Evolutionary conservation across 1,140 invertebrate species (phyloP), one percentile per base, ranked within the genome.

Genomic region (Diplogasteroides magnus): DNA sequence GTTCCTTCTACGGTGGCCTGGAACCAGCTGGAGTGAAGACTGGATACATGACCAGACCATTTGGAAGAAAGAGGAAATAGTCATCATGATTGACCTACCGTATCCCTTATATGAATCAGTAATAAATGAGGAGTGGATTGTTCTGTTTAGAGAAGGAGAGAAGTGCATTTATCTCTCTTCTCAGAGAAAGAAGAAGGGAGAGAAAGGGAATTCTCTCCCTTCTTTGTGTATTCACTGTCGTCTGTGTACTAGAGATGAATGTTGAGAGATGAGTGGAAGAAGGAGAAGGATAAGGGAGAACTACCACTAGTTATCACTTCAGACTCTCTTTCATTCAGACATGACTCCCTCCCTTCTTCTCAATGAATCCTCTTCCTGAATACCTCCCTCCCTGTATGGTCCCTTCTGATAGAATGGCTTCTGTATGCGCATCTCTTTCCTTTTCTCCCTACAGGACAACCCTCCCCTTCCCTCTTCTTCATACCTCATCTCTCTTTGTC

Each of bases 21-120:
- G 75, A 76, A 59, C 75, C 75, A 25, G 75, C 75, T 32, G 75
- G 75, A 6, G 72, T 72, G 11, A 76, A 76, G 59, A 59, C 68
- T 15, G 75, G 75, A 29, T 75, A 76, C 60, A 76, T 76, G 72
- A 67, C 63, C 23, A 67, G 75, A 29, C 69, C 72, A 64, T 76
- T 75, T 48, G 75, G 75, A 48, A 48, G 37, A 48, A 19, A 48
- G 19, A 19, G 37, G 37, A 48, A 19, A 48, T 19, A 11, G 37
- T 48, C 37, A 48, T 48, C 19, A 6, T 48, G 37, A 48, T n/a
- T n/a, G n/a, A n/a, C n/a, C n/a, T n/a, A n/a, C n/a, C n/a, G n/a
- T n/a, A n/a, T n/a, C n/a, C n/a, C n/a, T n/a, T n/a, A n/a, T n/a
- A n/a, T n/a, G n/a, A n/a, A n/a, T n/a, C n/a, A n/a, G n/a, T n/a